Base-by-base conservation (phyloP, 2,113 vertebrate genomes). In the Ursus arctos region DNA sequence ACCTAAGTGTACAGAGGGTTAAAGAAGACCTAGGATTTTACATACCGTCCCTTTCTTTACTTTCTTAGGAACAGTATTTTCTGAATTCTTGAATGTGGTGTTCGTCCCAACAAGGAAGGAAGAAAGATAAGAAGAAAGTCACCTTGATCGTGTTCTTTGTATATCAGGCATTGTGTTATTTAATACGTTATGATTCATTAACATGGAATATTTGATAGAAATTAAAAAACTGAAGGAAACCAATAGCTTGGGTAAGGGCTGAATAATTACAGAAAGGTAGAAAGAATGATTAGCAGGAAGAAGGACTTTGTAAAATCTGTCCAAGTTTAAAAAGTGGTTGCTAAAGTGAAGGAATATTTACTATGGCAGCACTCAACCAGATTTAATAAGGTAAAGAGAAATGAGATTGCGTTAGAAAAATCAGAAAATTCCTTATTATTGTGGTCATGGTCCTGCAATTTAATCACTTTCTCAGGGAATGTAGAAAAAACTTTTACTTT, bases 231-330 rank as follows among this genome's bases (percentile, higher is more conserved):
- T 36, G 9, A 93, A 96, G 57, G 77, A 53, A 96, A 79, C 31
- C 16, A 95, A 69, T 47, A 55, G n/a, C n/a, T 90, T 83, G 15
- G 4, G 9, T 22, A 67, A 93, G 6, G 49, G 12, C 24, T 94
- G 72, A 87, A 90, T 53, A 63, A 92, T 55, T 87, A 14, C 87
- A 88, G 36, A 28, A 91, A 95, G 61, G 21, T 8, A 88, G 53
- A 94, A 90, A 80, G 36, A 61, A 72, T 83, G 22, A 57, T 83
- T 55, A 83, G 5, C 22, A 86, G 10, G 21, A 59, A 59, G 43
- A 95, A 71, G 47, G 22, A 57, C 28, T 85, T 83, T 88, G 4
- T 33, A 53, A 89, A 82, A 10, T 67, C n/a, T 6, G 28, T 92
- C 55, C 94, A 88, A 72, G 19, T 49, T 59, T 85, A 71, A 91